phyloP scores from a whole-genome alignment of 2,888 invertebrate genomes.

The Nomada ferruginata region DNA sequence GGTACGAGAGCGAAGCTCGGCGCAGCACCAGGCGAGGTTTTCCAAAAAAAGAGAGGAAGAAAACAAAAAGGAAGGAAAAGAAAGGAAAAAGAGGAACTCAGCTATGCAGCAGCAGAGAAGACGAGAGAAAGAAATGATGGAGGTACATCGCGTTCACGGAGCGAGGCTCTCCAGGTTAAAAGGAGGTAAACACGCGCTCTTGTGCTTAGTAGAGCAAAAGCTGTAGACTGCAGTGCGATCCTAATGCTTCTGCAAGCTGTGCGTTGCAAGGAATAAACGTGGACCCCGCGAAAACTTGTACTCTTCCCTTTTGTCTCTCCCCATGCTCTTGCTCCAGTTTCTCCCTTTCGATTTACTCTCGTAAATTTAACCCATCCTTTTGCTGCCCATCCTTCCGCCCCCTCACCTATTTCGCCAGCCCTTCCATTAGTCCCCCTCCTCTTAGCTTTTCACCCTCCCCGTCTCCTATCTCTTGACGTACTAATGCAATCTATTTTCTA shows the following conservation, averaged over 20 bases:
- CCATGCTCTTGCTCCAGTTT: not conserved
- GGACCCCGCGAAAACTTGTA: slow-evolving; percentile 47
- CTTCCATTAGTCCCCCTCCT: not conserved
- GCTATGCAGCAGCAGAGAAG: slow-evolving; percentile 24
- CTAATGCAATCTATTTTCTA: slow-evolving; percentile 34
- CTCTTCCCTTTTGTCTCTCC: slow-evolving; percentile 24
- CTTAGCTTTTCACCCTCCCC: not conserved
- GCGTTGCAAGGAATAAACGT: slow-evolving; percentile 52
- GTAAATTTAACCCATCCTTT: not conserved
- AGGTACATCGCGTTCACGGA: slow-evolving; percentile 71
- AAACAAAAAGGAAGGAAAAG: slow-evolving; percentile 2
- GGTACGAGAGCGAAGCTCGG: not conserved
- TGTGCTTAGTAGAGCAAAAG: slow-evolving; percentile 65
- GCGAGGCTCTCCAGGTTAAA: slow-evolving; percentile 72
- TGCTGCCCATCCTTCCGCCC: not conserved
- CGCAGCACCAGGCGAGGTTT: slow-evolving; percentile 15
- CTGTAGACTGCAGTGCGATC: slow-evolving; percentile 51
- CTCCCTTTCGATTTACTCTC: not conserved
- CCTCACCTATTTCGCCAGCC: not conserved
- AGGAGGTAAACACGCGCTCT: slow-evolving; percentile 75
- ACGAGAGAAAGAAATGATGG: slow-evolving; percentile 50
- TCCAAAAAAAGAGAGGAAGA: not conserved
- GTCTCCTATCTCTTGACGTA: not conserved
- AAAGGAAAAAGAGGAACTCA: not conserved
- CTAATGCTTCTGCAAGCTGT: slow-evolving; percentile 43